These are phyloP conservation scores for Hafferia zeledoni DNA, from an alignment of 2,797 vertebrate species.

Conservation along the genomic window DNA sequence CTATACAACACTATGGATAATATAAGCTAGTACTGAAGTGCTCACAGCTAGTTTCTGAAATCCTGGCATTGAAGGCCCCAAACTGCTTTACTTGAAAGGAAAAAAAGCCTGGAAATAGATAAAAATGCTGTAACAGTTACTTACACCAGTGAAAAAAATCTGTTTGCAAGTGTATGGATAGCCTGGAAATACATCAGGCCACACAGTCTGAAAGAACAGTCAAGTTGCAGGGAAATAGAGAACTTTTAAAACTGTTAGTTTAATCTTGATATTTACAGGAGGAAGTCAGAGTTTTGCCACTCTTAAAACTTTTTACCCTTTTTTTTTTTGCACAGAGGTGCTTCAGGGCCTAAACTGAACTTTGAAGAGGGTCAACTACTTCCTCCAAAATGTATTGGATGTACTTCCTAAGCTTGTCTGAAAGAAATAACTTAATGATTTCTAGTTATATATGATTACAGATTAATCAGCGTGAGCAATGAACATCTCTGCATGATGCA, in stretches of 20 bases:
- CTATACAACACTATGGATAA: constrained; percentile 36
- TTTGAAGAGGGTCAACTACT: neutral
- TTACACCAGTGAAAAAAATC: neutral
- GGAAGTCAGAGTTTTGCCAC: neutral
- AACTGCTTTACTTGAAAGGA: constrained; percentile 58
- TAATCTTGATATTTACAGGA: neutral
- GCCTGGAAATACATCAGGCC: neutral
- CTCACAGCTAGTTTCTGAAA: constrained; percentile 63
- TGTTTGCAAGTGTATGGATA: constrained; percentile 16
- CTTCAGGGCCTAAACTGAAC: neutral
- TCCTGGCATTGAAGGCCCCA: constrained; percentile 6
- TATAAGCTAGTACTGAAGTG: constrained; percentile 31
- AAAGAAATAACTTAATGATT: neutral
- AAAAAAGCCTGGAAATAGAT: constrained; percentile 58
- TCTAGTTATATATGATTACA: neutral
- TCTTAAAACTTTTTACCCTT: neutral
- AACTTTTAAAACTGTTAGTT: neutral
- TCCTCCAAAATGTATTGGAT: neutral
- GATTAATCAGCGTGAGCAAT: neutral
- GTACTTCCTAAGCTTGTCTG: neutral
- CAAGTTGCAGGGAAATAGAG: neutral
- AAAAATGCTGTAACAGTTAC: constrained; percentile 47
- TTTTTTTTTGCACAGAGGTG: neutral
- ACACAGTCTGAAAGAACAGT: neutral
- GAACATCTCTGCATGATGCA: accelerated